Conservation (phyloP, 2,113 vertebrate genomes). For the Limanda limanda region DNA sequence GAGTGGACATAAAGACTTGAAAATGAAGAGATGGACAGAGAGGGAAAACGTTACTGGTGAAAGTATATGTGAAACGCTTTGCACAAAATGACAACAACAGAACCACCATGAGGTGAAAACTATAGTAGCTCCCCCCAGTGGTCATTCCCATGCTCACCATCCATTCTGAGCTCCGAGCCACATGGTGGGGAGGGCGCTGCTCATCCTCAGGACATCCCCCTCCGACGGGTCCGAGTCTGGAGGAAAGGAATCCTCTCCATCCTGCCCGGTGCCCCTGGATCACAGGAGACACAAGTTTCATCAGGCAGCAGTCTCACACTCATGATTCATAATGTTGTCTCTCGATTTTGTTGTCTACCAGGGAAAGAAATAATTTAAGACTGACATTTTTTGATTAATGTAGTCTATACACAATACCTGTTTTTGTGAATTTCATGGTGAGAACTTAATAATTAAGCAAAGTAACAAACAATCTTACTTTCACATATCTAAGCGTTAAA, state of each 20-base stretch:
- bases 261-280: constrained; percentile 62
- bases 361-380: neutral
- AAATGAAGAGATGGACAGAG: neutral
- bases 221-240: constrained; percentile 83
- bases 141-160: constrained; percentile 83
- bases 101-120: neutral
- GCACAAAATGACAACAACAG: no score
- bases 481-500: neutral
- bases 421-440: no score
- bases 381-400: no score
- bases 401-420: no score
- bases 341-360: neutral
- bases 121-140: constrained; percentile 42
- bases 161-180: constrained; percentile 98
- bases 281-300: constrained; percentile 5
- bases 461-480: neutral
- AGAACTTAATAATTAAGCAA: neutral
- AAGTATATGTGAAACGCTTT: neutral
- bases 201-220: constrained; percentile 78
- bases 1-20: constrained; percentile 96
- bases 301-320: neutral
- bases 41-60: neutral
- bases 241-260: constrained; percentile 41
- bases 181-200: constrained; percentile 93
- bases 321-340: neutral